Conservation (phyloP, 1,140 invertebrate genomes). For the Bicyclus anynana region DNA sequence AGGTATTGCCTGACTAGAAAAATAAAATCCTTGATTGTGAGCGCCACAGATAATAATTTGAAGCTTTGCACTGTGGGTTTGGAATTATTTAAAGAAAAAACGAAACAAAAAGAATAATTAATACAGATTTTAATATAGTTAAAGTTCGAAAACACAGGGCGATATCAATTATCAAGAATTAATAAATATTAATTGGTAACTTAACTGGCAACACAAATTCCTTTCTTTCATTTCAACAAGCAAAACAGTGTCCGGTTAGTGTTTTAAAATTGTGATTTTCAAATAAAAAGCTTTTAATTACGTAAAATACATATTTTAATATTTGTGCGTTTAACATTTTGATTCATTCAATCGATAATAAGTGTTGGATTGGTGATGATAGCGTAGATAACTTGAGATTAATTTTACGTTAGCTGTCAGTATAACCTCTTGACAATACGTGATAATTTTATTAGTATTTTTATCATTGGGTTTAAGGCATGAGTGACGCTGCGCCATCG, state of each 20-base stretch:
- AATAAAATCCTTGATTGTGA: too few relatives aligned
- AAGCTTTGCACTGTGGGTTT: too few relatives aligned
- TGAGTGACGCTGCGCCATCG: constrained; percentile 79
- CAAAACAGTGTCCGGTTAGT: constrained; percentile 63
- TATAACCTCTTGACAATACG: constrained; percentile 55
- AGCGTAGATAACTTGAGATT: constrained; percentile 53
- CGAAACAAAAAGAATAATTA: too few relatives aligned
- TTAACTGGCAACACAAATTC: constrained; percentile 43
- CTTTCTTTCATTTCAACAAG: constrained; percentile 59
- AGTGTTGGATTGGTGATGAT: constrained; percentile 36
- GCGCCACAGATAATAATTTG: too few relatives aligned
- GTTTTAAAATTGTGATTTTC: constrained; percentile 38
- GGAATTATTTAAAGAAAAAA: too few relatives aligned
- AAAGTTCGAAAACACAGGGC: too few relatives aligned
- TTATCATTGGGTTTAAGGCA: constrained; percentile 70
- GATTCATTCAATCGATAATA: constrained; percentile 9
- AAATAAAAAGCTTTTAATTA: constrained; percentile 18
- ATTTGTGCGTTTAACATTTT: not conserved
- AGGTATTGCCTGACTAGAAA: too few relatives aligned
- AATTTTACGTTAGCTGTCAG: constrained; percentile 52
- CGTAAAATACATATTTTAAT: constrained; percentile 7
- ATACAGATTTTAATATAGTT: too few relatives aligned
- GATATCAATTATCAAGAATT: too few relatives aligned
- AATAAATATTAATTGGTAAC: not conserved
- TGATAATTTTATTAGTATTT: constrained; percentile 35